Evolutionary conservation across 2,888 invertebrate genomes (phyloP).

Genomic region (Plusia festucae): DNA sequence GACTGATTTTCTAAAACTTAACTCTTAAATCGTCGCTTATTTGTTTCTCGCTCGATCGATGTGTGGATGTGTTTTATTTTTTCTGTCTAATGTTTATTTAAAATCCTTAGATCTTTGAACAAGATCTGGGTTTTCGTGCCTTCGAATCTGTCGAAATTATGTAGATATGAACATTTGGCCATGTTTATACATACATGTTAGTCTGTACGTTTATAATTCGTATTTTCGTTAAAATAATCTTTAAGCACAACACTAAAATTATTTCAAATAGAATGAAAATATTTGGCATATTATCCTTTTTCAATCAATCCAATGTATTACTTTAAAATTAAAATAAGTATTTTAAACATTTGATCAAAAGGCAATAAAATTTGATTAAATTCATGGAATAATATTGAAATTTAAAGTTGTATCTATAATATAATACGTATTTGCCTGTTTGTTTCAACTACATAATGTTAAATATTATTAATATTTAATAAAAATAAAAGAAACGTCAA

Average conservation of each 20-base stretch:
- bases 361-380: constrained; percentile 20
- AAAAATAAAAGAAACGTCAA: constrained; percentile 46
- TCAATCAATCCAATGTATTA: constrained; percentile 10
- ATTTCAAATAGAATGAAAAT: constrained; percentile 12
- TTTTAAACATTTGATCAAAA: constrained; percentile 34
- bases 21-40: constrained; percentile 74
- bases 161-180: constrained; percentile 54
- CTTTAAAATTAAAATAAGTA: constrained; percentile 25
- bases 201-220: constrained; percentile 17
- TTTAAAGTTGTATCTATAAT: constrained; percentile 1
- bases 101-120: constrained; percentile 39
- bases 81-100: constrained; percentile 48
- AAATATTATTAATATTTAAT: constrained; percentile 45
- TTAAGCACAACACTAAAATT: neutral
- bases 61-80: constrained; percentile 55
- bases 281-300: constrained; percentile 6
- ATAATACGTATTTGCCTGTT: constrained; percentile 30
- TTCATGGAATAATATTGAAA: neutral
- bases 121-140: constrained; percentile 58
- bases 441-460: constrained; percentile 32
- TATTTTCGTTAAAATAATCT: constrained; percentile 16
- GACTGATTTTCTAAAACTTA: constrained; percentile 88
- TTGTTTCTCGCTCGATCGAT: constrained; percentile 65
- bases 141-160: constrained; percentile 53
- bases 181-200: constrained; percentile 32